Conservation (phyloP, 2,888 invertebrate species). For the Acanthosepion pharaonis region DNA sequence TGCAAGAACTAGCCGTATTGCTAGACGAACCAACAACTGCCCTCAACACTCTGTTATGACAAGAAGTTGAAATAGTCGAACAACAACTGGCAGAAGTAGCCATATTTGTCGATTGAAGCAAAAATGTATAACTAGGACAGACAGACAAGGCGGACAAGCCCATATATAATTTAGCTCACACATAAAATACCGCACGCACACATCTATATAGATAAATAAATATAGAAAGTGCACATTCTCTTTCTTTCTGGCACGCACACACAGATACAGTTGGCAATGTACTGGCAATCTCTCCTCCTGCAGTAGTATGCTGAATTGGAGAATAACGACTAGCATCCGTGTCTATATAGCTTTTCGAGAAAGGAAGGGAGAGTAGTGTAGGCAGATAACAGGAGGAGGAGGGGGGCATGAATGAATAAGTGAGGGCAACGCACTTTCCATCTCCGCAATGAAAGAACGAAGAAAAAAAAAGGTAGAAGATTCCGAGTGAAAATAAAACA, state of each 20-base stretch:
- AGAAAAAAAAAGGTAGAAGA: too few relatives aligned
- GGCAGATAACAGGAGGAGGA: neutral
- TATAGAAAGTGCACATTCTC: neutral
- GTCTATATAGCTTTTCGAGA: neutral
- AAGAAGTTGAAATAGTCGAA: neutral
- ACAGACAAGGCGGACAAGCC: constrained; percentile 6
- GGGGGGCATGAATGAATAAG: neutral
- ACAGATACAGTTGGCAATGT: neutral
- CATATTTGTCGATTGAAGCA: constrained; percentile 6
- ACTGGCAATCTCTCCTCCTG: neutral
- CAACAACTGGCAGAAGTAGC: neutral
- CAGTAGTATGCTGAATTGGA: neutral
- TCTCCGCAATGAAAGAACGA: too few relatives aligned
- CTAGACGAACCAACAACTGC: constrained; percentile 6
- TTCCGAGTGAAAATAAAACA: too few relatives aligned
- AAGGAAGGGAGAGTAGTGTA: neutral
- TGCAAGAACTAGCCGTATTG: constrained; percentile 3
- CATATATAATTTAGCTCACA: neutral
- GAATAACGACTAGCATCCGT: neutral
- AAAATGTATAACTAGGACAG: neutral
- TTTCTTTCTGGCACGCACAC: neutral
- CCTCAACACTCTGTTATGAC: neutral
- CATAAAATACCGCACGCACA: neutral
- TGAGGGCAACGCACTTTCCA: neutral
- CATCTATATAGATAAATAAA: constrained; percentile 16